These are phyloP conservation scores for Scylla paramamosain DNA, from an alignment of 1,140 invertebrate genomes.

Conservation along the genomic window DNA sequence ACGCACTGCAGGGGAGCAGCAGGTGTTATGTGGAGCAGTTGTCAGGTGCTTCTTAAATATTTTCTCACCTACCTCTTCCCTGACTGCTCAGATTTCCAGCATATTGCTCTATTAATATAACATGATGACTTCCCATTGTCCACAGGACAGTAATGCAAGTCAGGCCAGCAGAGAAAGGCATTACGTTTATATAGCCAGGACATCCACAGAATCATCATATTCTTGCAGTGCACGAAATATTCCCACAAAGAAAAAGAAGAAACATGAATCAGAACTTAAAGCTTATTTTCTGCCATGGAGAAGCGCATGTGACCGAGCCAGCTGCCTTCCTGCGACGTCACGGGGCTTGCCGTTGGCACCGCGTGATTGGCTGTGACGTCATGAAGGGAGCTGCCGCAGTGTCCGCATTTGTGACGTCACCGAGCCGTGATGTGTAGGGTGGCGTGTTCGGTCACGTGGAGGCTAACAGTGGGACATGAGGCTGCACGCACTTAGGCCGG, in stretches of 20 bases:
- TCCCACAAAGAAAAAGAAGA: neutral
- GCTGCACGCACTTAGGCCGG: too few species aligned
- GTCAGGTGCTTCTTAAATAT: neutral
- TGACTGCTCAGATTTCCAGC: neutral
- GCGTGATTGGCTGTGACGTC: neutral
- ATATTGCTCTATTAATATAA: too few species aligned
- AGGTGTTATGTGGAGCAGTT: neutral
- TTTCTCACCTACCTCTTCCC: too few species aligned
- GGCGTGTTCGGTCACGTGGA: neutral
- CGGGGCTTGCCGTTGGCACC: neutral
- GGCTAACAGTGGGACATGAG: too few species aligned
- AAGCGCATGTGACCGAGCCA: neutral
- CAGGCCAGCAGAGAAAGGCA: neutral
- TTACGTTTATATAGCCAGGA: neutral
- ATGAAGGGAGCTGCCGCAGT: neutral
- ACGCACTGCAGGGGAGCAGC: neutral
- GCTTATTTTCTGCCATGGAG: neutral
- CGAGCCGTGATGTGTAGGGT: neutral
- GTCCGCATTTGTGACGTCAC: neutral
- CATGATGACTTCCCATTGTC: too few species aligned
- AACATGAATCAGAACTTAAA: neutral
- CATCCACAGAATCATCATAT: neutral
- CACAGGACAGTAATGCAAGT: too few species aligned
- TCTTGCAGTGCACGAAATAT: neutral
- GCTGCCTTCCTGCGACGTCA: neutral